Percentiles rank a stretch among this genome's conserved stretches.
phyloP scores from a whole-genome alignment of 2,888 invertebrate species.

The Cheilosia urbana region DNA sequence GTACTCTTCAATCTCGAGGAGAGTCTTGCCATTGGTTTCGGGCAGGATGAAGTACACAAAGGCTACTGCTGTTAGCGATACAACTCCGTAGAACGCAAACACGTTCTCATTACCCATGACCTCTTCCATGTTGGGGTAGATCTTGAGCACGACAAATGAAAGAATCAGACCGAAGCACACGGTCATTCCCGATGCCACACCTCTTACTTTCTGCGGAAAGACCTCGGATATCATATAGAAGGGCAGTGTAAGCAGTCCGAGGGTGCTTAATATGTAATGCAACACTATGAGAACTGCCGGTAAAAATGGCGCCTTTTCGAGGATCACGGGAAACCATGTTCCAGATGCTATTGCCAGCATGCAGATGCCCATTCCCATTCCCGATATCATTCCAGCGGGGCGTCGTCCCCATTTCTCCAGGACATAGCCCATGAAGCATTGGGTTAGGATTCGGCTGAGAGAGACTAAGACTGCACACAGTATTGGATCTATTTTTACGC shows the following conservation, averaged over 20 bases:
- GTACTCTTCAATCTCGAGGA: conserved; percentile 88
- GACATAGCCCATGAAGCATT: conserved; percentile 87
- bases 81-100: conserved; percentile 87
- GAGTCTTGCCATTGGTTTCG: conserved; percentile 89
- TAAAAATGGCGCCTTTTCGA: conserved; percentile 78
- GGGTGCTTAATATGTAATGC: conserved; percentile 84
- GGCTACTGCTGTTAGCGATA: conserved; percentile 87
- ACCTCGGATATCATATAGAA: conserved; percentile 91
- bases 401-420: conserved; percentile 87
- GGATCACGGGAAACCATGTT: conserved; percentile 83
- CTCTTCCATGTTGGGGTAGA: conserved; percentile 87
- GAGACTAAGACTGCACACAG: conserved; percentile 88
- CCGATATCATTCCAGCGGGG: conserved; percentile 87
- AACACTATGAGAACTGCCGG: conserved; percentile 81
- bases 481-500: conserved; percentile 87
- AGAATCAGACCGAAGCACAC: conserved; percentile 87
- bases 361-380: conserved; percentile 86
- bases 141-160: conserved; percentile 88
- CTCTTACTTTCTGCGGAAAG: conserved; percentile 87
- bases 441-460: conserved; percentile 86
- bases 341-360: conserved; percentile 85
- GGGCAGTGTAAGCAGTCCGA: conserved; percentile 87
- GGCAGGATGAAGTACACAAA: conserved; percentile 87
- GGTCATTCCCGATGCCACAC: conserved; percentile 88
- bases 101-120: conserved; percentile 86